A percentile compares a stretch with the other conserved stretches of the same genome.
phyloP scores from a whole-genome alignment of 2,113 vertebrate genomes.

The Pipa parva region DNA sequence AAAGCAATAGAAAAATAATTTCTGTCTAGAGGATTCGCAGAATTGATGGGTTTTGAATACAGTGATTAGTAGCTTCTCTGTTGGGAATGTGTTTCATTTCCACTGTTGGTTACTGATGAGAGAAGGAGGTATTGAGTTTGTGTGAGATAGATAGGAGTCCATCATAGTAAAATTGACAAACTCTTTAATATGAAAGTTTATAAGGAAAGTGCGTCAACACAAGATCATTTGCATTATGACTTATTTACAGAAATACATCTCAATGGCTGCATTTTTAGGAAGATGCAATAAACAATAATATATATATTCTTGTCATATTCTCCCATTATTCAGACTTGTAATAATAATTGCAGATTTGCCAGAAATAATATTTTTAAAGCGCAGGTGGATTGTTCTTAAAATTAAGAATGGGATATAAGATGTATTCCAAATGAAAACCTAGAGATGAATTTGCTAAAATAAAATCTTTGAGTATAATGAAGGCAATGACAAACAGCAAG shows the following conservation, averaged over 20 bases:
- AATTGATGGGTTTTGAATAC: slow-evolving; percentile 47
- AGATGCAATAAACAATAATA: too few species aligned
- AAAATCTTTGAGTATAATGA: too few species aligned
- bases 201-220: slow-evolving; percentile 44
- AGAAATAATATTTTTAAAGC: too few species aligned
- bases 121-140: slow-evolving; percentile 43
- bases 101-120: slow-evolving; percentile 40
- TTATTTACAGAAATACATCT: slow-evolving; percentile 46
- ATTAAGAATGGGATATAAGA: too few species aligned
- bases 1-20: slow-evolving; percentile 45
- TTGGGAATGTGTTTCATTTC: slow-evolving; percentile 48
- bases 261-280: slow-evolving; percentile 43
- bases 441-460: too few species aligned
- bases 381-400: too few species aligned
- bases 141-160: slow-evolving; percentile 46
- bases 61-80: slow-evolving; percentile 26
- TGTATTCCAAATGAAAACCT: too few species aligned
- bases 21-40: slow-evolving; percentile 45
- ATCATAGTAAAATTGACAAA: slow-evolving; percentile 48
- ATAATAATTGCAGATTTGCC: too few species aligned
- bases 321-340: too few species aligned
- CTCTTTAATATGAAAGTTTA: slow-evolving; percentile 45
- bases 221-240: slow-evolving; percentile 47
- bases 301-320: too few species aligned
- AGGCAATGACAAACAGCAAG: too few species aligned